Evolutionary conservation across 2,888 invertebrate species (phyloP).

Genomic region (Drosophila recens): DNA sequence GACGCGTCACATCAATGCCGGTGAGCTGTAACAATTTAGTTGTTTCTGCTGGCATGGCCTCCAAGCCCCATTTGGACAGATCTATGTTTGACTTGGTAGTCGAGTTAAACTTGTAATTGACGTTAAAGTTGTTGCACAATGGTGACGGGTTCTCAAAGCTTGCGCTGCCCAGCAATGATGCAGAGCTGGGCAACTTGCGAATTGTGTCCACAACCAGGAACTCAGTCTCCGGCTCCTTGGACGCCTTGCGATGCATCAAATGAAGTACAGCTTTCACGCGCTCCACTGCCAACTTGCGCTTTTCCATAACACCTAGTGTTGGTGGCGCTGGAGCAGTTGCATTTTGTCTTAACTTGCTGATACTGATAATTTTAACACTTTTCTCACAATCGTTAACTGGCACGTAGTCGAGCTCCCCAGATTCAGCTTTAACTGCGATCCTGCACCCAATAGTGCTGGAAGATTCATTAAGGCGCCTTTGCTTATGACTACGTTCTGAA

Average conservation of each 20-base stretch:
- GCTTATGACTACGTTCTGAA: background rate
- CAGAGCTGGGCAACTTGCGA: slow-evolving; percentile 35
- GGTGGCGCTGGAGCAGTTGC: background rate
- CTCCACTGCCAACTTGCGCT: slow-evolving; percentile 38
- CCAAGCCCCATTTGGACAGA: slow-evolving; percentile 57
- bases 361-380: slow-evolving; percentile 16
- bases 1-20: slow-evolving; percentile 43
- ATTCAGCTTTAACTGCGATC: slow-evolving; percentile 8
- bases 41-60: slow-evolving; percentile 46
- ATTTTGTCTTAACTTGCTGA: slow-evolving; percentile 13
- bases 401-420: slow-evolving; percentile 10
- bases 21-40: slow-evolving; percentile 49
- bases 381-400: slow-evolving; percentile 23
- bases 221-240: slow-evolving; percentile 27
- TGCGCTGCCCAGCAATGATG: slow-evolving; percentile 17
- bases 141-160: slow-evolving; percentile 64
- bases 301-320: slow-evolving; percentile 33
- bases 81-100: slow-evolving; percentile 40
- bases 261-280: slow-evolving; percentile 40
- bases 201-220: slow-evolving; percentile 61
- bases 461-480: background rate
- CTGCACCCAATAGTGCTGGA: too few relatives aligned
- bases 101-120: slow-evolving; percentile 62
- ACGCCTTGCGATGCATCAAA: slow-evolving; percentile 1
- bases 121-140: slow-evolving; percentile 62